Percentiles rank a stretch among this genome's conserved stretches.
Conservation (phyloP, 2,888 invertebrate genomes). For the Cabera pusaria region DNA sequence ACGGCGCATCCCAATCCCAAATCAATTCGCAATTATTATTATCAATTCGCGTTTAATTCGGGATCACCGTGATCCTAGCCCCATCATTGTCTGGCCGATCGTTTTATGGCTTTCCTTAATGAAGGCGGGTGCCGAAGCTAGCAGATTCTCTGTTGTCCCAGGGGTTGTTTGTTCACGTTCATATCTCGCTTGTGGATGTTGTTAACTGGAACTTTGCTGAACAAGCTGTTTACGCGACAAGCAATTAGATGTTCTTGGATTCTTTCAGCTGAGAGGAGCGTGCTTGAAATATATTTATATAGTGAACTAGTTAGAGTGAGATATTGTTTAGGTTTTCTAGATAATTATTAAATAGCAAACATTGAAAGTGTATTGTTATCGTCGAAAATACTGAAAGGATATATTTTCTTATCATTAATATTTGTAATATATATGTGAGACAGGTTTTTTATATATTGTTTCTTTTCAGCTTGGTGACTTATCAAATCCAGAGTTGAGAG, state of each 20-base stretch:
- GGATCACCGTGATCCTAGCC: conserved; percentile 32
- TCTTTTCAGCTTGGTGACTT: conserved; percentile 93
- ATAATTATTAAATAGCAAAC: no score
- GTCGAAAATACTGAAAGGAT: no score
- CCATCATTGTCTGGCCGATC: conserved; percentile 44
- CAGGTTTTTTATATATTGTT: no score
- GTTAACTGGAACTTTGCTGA: conserved; percentile 52
- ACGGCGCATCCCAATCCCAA: no score
- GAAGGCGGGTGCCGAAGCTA: conserved; percentile 52
- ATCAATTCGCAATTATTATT: no score
- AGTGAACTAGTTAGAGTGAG: no score
- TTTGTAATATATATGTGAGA: no score
- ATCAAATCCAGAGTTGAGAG: conserved; percentile 95
- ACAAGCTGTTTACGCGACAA: conserved; percentile 51
- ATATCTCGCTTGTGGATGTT: conserved; percentile 55
- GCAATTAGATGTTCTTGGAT: conserved; percentile 37
- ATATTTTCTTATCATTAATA: no score
- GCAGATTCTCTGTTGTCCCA: conserved; percentile 57
- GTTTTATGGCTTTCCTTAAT: conserved; percentile 68
- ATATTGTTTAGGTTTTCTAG: no score
- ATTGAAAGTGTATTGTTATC: no score
- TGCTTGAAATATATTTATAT: conserved; percentile 15
- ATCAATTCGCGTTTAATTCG: conserved; percentile 22
- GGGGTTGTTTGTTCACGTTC: conserved; percentile 60
- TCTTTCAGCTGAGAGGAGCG: conserved; percentile 16